Conservation (phyloP, 2,888 invertebrate genomes). For the Mylabris sibirica region DNA sequence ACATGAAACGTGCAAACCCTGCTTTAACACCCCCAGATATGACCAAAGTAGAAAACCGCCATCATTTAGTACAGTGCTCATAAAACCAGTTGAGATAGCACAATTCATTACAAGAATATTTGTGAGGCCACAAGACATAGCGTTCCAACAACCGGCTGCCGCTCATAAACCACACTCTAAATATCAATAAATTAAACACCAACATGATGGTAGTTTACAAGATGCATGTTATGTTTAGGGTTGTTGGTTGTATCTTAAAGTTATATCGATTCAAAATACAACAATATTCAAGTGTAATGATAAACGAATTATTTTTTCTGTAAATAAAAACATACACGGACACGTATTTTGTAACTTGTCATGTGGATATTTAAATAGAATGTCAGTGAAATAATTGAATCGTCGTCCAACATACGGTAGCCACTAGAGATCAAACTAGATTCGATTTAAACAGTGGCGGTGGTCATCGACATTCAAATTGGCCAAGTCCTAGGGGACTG, state of each 20-base stretch:
- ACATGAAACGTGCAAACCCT: too few relatives aligned
- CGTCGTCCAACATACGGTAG: slow-evolving; percentile 48
- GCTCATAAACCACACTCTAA: slow-evolving; percentile 47
- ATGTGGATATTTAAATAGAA: slow-evolving; percentile 43
- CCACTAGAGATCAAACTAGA: slow-evolving; percentile 56
- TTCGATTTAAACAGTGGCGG: slow-evolving; percentile 55
- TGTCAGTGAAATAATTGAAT: slow-evolving; percentile 54
- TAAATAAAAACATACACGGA: not conserved
- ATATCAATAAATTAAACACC: slow-evolving; percentile 58
- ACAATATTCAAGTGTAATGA: not conserved
- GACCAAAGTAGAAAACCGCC: not conserved
- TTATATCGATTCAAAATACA: not conserved
- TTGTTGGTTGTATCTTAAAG: slow-evolving; percentile 7
- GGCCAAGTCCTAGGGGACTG: slow-evolving; percentile 48
- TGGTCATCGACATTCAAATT: slow-evolving; percentile 58
- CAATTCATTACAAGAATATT: slow-evolving; percentile 13
- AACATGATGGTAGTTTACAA: slow-evolving; percentile 54
- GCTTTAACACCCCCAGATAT: not conserved
- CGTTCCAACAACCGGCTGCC: slow-evolving; percentile 25
- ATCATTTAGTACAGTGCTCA: not conserved
- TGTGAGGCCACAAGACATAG: slow-evolving; percentile 5
- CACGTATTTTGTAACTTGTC: slow-evolving; percentile 38
- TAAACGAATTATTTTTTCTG: too few relatives aligned
- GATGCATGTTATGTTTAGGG: slow-evolving; percentile 53
- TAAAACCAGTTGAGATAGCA: not conserved